Conservation (phyloP, 2,888 invertebrate genomes). For the Trachelus tabidus region DNA sequence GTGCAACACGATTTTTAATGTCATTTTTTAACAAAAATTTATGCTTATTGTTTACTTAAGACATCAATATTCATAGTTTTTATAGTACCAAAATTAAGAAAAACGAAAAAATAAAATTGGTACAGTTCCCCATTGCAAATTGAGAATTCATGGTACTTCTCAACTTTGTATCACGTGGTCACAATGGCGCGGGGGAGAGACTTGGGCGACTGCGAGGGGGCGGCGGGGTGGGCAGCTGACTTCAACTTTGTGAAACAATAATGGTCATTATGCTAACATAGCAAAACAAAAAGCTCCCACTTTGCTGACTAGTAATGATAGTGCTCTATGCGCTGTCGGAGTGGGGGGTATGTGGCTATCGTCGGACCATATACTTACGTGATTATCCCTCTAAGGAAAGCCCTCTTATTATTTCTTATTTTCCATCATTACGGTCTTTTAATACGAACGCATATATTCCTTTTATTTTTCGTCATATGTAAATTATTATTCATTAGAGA, state of each 20-base stretch:
- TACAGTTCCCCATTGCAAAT: too few species aligned
- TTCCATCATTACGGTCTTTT: conserved; percentile 47
- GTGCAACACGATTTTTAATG: too few species aligned
- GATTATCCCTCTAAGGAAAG: conserved; percentile 42
- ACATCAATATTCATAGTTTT: too few species aligned
- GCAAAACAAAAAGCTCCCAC: conserved; percentile 23
- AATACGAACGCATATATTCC: conserved; percentile 29
- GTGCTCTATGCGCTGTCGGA: conserved; percentile 31
- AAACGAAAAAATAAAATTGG: too few species aligned
- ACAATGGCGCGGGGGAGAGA: neutral
- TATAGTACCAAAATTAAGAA: too few species aligned
- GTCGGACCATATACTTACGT: conserved; percentile 53
- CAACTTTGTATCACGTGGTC: neutral
- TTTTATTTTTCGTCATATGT: conserved; percentile 23
- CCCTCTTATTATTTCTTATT: conserved; percentile 43
- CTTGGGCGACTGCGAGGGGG: neutral
- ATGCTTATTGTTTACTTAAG: too few species aligned
- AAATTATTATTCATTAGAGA: conserved; percentile 41
- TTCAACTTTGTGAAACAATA: conserved; percentile 23
- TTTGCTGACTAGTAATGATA: conserved; percentile 36
- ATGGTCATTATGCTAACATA: conserved; percentile 25
- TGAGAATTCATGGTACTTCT: neutral
- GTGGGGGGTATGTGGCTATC: conserved; percentile 27
- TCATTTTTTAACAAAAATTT: too few species aligned
- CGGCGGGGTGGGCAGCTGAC: neutral